Evolutionary conservation across 92 coral and sea anemone genomes (phyloP).

Genomic region (Galaxea fascicularis): DNA sequence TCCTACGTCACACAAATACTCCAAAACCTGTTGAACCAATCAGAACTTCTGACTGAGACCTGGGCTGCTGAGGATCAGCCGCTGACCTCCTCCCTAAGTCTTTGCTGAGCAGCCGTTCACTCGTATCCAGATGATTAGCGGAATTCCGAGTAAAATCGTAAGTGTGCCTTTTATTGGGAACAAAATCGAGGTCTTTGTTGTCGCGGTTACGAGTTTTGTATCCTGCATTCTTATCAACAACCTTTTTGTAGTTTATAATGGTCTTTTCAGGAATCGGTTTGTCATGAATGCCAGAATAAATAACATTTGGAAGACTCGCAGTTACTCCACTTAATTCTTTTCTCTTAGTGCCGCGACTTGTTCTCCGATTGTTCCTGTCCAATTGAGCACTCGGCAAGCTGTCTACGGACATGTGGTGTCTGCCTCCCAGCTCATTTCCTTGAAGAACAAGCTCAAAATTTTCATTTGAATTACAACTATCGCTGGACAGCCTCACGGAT

Average conservation of each 20-base stretch:
- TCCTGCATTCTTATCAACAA: background rate
- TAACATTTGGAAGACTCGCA: constrained; percentile 31
- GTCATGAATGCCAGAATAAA: constrained; percentile 3
- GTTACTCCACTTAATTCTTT: constrained; percentile 9
- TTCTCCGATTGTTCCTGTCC: background rate
- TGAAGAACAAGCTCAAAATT: constrained; percentile 47
- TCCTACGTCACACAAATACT: constrained; percentile 31
- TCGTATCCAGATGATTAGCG: background rate
- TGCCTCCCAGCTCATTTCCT: constrained; percentile 7
- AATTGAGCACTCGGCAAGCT: constrained; percentile 19
- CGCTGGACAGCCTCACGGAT: constrained; percentile 78
- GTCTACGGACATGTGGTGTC: constrained; percentile 32
- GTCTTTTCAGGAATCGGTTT: background rate
- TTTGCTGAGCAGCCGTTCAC: background rate
- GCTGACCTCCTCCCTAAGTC: constrained; percentile 21
- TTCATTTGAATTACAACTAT: constrained; percentile 61
- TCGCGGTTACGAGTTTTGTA: background rate
- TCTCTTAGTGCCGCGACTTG: background rate
- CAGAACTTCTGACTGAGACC: constrained; percentile 40
- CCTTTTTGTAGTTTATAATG: background rate
- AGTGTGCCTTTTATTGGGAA: constrained; percentile 35
- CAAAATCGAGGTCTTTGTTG: background rate
- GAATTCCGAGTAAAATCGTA: constrained; percentile 26
- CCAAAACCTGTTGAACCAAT: constrained; percentile 10
- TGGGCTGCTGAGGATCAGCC: constrained; percentile 15